phyloP scores from a whole-genome alignment of 2,113 vertebrate species.

The Empidonax alnorum region DNA sequence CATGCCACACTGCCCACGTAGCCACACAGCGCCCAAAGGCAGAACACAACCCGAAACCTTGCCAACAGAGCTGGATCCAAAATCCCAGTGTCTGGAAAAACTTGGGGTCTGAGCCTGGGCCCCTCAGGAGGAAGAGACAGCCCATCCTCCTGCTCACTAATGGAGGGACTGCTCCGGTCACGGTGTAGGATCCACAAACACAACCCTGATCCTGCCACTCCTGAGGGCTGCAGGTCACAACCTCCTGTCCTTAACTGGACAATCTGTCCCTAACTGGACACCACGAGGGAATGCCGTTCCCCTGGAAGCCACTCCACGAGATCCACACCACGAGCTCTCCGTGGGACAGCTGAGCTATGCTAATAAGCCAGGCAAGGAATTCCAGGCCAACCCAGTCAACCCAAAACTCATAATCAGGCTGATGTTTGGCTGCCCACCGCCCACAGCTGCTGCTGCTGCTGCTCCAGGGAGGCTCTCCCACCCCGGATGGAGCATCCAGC shows the following conservation, averaged over 20 bases:
- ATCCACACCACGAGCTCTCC: neutral
- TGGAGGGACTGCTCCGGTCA: neutral
- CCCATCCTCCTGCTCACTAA: neutral
- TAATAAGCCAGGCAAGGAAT: neutral
- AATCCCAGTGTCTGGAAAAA: neutral
- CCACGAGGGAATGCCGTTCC: rapidly evolving
- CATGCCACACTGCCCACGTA: rapidly evolving
- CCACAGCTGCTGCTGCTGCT: neutral
- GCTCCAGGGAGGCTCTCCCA: neutral
- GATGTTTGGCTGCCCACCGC: neutral
- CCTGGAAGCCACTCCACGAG: rapidly evolving
- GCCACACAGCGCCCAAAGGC: neutral
- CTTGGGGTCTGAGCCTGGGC: rapidly evolving
- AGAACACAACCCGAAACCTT: neutral
- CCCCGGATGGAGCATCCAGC: rapidly evolving
- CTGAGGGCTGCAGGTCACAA: neutral
- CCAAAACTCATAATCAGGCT: neutral
- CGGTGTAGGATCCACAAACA: neutral
- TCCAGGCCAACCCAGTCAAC: neutral
- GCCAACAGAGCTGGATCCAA: neutral
- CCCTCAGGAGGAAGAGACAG: neutral
- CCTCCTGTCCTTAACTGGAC: neutral
- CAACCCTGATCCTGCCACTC: rapidly evolving
- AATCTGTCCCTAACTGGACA: neutral
- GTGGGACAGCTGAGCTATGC: neutral